These are phyloP conservation scores for Uloborus plumipes DNA, from an alignment of 2,888 invertebrate genomes.

Conservation along the genomic window DNA sequence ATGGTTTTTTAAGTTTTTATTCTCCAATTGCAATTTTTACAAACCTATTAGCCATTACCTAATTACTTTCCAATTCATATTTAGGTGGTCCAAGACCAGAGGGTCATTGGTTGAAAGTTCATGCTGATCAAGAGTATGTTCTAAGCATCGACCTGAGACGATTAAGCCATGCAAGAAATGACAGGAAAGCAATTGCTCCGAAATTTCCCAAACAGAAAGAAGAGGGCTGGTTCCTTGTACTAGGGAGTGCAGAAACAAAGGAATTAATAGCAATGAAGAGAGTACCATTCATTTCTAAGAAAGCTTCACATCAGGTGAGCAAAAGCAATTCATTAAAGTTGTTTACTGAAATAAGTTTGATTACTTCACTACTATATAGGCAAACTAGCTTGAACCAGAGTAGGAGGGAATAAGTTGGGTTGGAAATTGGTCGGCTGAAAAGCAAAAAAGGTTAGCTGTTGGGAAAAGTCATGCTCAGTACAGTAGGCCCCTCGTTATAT, in stretches of 20 bases:
- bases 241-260: constrained; percentile 80
- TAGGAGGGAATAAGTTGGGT: too few relatives aligned
- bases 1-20: too few relatives aligned
- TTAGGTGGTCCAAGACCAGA: constrained; percentile 46
- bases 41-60: too few relatives aligned
- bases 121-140: constrained; percentile 82
- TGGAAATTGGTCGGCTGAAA: too few relatives aligned
- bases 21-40: too few relatives aligned
- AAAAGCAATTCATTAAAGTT: too few relatives aligned
- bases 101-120: constrained; percentile 76
- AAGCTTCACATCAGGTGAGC: constrained; percentile 57
- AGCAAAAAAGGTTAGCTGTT: too few relatives aligned
- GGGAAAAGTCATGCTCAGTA: too few relatives aligned
- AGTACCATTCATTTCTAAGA: constrained; percentile 71
- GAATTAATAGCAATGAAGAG: constrained; percentile 88
- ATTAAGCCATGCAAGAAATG: constrained; percentile 54
- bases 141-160: constrained; percentile 74
- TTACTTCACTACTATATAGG: too few relatives aligned
- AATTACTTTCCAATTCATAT: not conserved
- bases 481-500: too few relatives aligned
- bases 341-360: too few relatives aligned
- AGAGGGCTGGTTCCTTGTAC: constrained; percentile 93
- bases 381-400: too few relatives aligned
- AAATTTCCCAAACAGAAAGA: constrained; percentile 93
- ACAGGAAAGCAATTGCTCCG: constrained; percentile 79